phyloP scores from a whole-genome alignment of 2,888 invertebrate species.

The Flexamia atlantica region DNA sequence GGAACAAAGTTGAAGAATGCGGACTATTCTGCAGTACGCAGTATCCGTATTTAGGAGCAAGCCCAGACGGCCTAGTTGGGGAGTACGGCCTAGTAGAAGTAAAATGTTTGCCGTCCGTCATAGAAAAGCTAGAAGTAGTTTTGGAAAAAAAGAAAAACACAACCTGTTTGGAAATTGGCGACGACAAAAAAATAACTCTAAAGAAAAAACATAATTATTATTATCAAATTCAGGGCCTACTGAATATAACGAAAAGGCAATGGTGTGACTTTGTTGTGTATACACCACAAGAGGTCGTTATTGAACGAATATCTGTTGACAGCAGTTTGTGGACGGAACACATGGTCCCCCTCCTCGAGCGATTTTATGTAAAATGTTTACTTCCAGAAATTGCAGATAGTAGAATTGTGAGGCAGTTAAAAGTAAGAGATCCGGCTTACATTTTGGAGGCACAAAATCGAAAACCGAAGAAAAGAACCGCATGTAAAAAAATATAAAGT shows the following conservation, averaged over 20 bases:
- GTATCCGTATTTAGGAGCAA: constrained; percentile 57
- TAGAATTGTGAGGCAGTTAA: background rate
- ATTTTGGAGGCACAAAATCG: no score
- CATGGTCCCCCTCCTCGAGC: constrained; percentile 35
- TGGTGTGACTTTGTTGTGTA: constrained; percentile 64
- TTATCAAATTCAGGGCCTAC: constrained; percentile 65
- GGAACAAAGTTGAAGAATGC: constrained; percentile 47
- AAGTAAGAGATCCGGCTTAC: background rate
- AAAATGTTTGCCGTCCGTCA: constrained; percentile 39
- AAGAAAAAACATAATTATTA: constrained; percentile 65
- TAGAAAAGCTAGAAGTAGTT: background rate
- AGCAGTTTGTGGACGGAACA: constrained; percentile 33
- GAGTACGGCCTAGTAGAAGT: constrained; percentile 44
- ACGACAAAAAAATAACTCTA: constrained; percentile 13
- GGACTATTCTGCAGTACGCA: constrained; percentile 57
- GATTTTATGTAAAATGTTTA: constrained; percentile 10
- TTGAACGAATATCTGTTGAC: constrained; percentile 60
- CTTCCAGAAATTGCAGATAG: constrained; percentile 42
- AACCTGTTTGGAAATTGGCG: background rate
- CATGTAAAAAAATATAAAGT: no score
- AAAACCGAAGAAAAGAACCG: no score
- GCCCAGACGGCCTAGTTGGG: constrained; percentile 61
- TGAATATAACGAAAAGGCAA: constrained; percentile 62
- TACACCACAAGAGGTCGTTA: constrained; percentile 47
- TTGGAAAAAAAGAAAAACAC: background rate